Evolutionary conservation across 2,797 vertebrate species (phyloP).

Genomic region (Poliocrania exsul): DNA sequence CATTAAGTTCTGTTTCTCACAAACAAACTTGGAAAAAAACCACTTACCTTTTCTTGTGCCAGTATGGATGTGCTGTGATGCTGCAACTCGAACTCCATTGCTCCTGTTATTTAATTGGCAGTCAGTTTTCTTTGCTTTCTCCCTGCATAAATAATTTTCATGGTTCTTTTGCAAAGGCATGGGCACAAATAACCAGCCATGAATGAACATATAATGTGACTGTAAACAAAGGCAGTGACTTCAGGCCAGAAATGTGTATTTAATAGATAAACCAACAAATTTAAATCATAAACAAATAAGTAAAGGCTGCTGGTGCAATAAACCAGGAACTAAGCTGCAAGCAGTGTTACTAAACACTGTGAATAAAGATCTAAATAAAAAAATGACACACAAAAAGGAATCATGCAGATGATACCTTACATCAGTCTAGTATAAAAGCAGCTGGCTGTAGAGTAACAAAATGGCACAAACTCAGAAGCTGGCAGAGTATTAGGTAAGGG

Average conservation of each 20-base stretch:
- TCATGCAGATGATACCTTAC: not conserved
- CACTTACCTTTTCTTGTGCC: conserved; percentile 78
- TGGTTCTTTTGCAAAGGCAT: not conserved
- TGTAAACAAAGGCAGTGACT: not conserved
- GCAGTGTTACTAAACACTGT: not conserved
- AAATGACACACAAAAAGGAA: not conserved
- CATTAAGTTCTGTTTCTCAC: not conserved
- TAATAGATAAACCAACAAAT: not conserved
- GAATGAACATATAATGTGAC: not conserved
- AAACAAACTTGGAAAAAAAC: not conserved
- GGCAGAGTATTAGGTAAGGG: not conserved
- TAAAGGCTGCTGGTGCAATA: not conserved
- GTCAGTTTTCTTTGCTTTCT: conserved; percentile 78
- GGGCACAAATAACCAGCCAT: not conserved
- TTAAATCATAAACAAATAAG: not conserved
- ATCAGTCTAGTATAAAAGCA: not conserved
- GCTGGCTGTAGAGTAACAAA: not conserved
- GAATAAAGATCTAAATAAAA: not conserved
- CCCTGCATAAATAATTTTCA: conserved; percentile 70
- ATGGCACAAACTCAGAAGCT: not conserved
- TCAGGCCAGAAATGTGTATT: not conserved
- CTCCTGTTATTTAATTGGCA: conserved; percentile 70
- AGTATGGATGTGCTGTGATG: conserved; percentile 73
- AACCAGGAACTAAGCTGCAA: not conserved
- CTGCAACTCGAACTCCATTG: conserved; percentile 78